Base-by-base conservation (phyloP, 2,113 vertebrate genomes). In the Chaetura pelagica region DNA sequence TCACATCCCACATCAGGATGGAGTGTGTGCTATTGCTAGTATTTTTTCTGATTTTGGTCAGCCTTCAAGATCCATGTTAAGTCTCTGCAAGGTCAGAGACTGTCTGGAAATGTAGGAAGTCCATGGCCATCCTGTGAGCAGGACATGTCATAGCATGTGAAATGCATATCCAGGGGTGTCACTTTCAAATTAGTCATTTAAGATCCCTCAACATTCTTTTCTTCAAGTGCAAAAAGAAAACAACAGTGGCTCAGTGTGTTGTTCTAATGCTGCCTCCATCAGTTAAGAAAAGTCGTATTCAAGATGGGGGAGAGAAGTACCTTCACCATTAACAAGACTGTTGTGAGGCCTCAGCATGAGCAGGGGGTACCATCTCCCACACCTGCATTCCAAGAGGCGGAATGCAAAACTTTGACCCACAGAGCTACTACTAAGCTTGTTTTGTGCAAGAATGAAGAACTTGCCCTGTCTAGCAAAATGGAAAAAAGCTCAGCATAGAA, bases 11-110 rank as follows among this genome's bases (percentile, higher is more conserved):
- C 44, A 44, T 10, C 17, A 32, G 35, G 19, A 79, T 72, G 55
- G 22, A 4, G 34, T 76, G 18, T 7, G 5, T 15, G 15, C 7
- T 19, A 29, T 32, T 0, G 0, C 12, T 13, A 38, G 38, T 68
- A 15, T 46, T 84, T 48, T 27, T 34, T 68, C n/a, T 48, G 6
- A 9, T 64, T 93, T 81, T 63, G 61, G 29, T 48, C 21, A 72
- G 27, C 14, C 27, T 44, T 80, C 52, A 78, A 51, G 51, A 35
- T 27, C 35, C 12, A 6, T 3, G 2, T 42, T 12, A 61, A 5
- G 7, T 38, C 40, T 87, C 63, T 12, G 15, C 9, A 38, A 63
- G 32, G 34, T 68, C 59, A 79, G 32, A 77, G 24, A 38, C 10
- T 21, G 1, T 19, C 74, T 78, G 29, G 24, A 46, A 73, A 86